Percentiles rank a stretch among this genome's conserved stretches.
Evolutionary conservation across 2,888 invertebrate genomes (phyloP).

Genomic region (Platerodrilus igneus): DNA sequence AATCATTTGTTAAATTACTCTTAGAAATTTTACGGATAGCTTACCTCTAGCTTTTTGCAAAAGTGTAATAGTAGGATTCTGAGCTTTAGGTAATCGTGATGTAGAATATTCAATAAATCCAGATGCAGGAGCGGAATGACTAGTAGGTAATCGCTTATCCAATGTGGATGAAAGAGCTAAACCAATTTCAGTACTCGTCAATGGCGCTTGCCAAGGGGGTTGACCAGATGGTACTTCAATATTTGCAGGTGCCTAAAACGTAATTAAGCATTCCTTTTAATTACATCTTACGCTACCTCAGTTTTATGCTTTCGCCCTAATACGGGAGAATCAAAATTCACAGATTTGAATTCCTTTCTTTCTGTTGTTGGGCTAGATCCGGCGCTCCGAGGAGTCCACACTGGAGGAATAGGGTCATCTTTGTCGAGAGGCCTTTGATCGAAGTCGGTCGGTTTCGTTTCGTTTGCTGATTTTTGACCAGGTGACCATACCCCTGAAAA

Average conservation of each 20-base stretch:
- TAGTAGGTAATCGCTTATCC: slow-evolving; percentile 49
- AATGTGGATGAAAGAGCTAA: slow-evolving; percentile 30
- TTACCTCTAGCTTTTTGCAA: slow-evolving; percentile 85
- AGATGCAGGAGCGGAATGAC: slow-evolving; percentile 62
- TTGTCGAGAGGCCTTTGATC: slow-evolving; percentile 27
- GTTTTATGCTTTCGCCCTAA: slow-evolving; percentile 52
- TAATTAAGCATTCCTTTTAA: neutral
- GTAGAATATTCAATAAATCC: slow-evolving; percentile 51
- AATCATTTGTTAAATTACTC: slow-evolving; percentile 3
- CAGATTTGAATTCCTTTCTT: slow-evolving; percentile 75
- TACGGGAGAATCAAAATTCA: slow-evolving; percentile 68
- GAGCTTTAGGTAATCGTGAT: slow-evolving; percentile 65
- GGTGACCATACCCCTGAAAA: slow-evolving; percentile 58
- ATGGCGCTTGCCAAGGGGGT: slow-evolving; percentile 34
- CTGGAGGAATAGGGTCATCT: slow-evolving; percentile 60
- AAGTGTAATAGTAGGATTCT: slow-evolving; percentile 82
- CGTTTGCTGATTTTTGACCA: slow-evolving; percentile 42
- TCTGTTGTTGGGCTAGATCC: slow-evolving; percentile 68
- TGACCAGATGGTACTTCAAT: slow-evolving; percentile 23
- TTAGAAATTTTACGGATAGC: slow-evolving; percentile 6
- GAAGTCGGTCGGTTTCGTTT: slow-evolving; percentile 20
- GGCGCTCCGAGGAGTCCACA: slow-evolving; percentile 74
- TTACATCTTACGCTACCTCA: slow-evolving; percentile 39
- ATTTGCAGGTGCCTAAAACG: neutral
- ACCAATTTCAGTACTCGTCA: slow-evolving; percentile 32